Base-by-base conservation (phyloP, 2,888 invertebrate species). In the Hetaerina titia region DNA sequence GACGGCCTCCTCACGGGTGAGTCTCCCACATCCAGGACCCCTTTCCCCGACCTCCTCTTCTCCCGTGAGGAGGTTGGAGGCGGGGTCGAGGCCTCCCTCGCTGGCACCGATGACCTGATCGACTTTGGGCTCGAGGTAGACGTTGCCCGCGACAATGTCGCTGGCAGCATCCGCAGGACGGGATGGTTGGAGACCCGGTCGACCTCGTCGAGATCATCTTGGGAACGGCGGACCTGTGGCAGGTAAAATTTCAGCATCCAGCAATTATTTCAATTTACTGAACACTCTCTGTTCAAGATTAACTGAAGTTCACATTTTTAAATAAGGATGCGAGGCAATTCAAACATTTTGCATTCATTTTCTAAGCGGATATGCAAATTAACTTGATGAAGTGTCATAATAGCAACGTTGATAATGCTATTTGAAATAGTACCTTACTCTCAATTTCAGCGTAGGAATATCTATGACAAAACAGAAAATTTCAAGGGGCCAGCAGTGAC, bases 181-280 rank as follows among this genome's bases (percentile, higher is more conserved):
- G 98, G 98, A 96, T 98, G 98, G 96, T 98, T 98, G 96, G 98
- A 98, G 95, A 98, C 98, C 95, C 98, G 98, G 96, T 98, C 98
- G 94, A 98, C 98, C 96, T 98, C 98, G 96, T 98, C 98, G 96
- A 98, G 97, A 96, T 98, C 98, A 96, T 98, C 98, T 96, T 98
- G 98, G 15, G 98, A 98, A 95, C 98, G 98, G 96, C 98, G 98
- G 96, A 98, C 98, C 9, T 95, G 89, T 13, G 31, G 25, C 4
- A 31, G 25, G 31, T 31, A 81, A 45, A 45, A 2, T 45, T 45
- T 45, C 45, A 45, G 45, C 45, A 45, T 45, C 4, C 45, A 4
- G 45, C 45, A 45, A 2, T 45, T 45, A 45, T 45, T 45, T 45
- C 45, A 45, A 45, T 45, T 45, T 45, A 45, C 45, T 45, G 45